phyloP scores from a whole-genome alignment of 2,888 invertebrate species.

The Octonoba sinensis region DNA sequence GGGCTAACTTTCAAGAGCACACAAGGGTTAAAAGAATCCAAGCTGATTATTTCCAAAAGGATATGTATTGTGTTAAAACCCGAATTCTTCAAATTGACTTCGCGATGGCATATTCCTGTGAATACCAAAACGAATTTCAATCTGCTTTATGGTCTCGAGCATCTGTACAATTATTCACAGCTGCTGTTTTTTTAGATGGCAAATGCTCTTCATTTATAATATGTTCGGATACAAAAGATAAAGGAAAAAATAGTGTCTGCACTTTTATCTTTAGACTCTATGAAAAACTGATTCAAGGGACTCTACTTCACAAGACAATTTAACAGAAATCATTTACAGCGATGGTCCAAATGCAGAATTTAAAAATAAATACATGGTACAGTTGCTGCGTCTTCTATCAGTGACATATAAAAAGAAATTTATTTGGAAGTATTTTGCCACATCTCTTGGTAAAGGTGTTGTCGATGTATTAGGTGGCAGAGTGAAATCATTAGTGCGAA shows the following conservation, averaged over 20 bases:
- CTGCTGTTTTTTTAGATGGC: not conserved
- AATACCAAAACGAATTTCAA: not conserved
- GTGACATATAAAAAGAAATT: not conserved
- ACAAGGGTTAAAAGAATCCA: not conserved
- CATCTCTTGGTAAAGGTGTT: not conserved
- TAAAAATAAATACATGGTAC: not conserved
- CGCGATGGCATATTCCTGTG: not conserved
- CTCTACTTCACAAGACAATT: no score
- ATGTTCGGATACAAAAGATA: not conserved
- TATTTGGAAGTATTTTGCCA: slow-evolving; percentile 1
- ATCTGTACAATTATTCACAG: not conserved
- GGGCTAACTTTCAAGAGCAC: not conserved
- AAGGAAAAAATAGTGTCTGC: not conserved
- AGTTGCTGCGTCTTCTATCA: not conserved
- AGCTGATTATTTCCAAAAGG: not conserved
- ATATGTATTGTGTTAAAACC: not conserved
- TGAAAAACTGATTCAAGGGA: not conserved
- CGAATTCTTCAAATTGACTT: not conserved
- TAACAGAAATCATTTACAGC: not conserved
- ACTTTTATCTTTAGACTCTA: not conserved
- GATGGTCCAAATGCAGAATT: not conserved
- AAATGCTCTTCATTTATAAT: not conserved
- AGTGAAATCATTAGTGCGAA: no score
- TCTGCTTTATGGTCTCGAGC: not conserved
- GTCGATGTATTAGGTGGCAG: not conserved